Evolutionary conservation across 1,140 invertebrate genomes (phyloP), one percentile per base, ranked within the genome.

Genomic region (Bombus ignitus): DNA sequence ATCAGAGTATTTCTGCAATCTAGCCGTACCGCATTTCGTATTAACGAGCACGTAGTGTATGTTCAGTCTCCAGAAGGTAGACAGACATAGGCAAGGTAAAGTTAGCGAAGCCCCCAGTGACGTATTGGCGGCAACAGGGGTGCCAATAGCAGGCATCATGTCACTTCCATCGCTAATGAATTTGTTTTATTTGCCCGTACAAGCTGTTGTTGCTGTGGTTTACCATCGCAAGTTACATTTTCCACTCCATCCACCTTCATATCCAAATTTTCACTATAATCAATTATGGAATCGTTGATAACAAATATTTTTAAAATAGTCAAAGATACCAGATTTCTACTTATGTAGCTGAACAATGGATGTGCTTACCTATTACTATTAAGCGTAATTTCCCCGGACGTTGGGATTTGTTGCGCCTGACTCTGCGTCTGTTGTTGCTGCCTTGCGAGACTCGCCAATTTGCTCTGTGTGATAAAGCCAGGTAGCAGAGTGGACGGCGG

Each of bases 331-430:
- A n/a, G 12, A 37, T 35, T 22, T 32, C 2, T 42, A 32, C 13
- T 47, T 35, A 65, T 35, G 37, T 13, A 42, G 25, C 39, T 5
- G 15, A 42, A 42, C 42, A 42, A 12, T 47, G 42, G 8, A 22
- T 35, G 57, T 32, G 42, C 62, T 93, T 88, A 95, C 95, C 94
- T 95, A 95, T 95, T 95, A 95, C 94, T 95, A 95, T 94, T 95
- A 95, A 95, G 94, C 94, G 94, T 95, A 95, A 95, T 95, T 94
- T 95, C 95, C 93, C 94, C 94, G 87, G 95, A 94, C 91, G 94
- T 92, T 92, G 94, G 92, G 91, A 95, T 94, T 91, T 94, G 94
- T 85, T 91, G 89, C 70, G 88, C 87, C 88, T 91, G 90, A 87
- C 59, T 88, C 70, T 94, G 94, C 57, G 86, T 89, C 81, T 93